A percentile compares a stretch with the other conserved stretches of the same genome.
Evolutionary conservation across 2,888 invertebrate genomes (phyloP).

Genomic region (Agrotis clavis): DNA sequence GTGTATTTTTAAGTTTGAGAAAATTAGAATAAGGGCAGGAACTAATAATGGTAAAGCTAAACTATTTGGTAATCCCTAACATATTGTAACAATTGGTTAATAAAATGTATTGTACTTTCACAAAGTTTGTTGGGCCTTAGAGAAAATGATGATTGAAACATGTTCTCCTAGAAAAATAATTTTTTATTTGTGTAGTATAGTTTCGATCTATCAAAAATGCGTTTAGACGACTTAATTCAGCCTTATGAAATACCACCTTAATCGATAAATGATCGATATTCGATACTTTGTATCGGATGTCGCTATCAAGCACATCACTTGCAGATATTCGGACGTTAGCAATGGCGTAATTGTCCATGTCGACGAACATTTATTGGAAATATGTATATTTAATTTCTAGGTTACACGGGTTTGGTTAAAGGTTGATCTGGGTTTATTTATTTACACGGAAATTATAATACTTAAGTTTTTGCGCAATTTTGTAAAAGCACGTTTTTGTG

Average conservation of each 20-base stretch:
- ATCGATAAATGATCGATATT: conserved; percentile 47
- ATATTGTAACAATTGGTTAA: no score
- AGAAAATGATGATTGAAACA: no score
- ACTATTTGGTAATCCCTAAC: no score
- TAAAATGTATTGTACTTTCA: no score
- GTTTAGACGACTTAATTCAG: neutral
- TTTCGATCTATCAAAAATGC: no score
- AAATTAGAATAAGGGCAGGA: no score
- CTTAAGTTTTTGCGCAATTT: neutral
- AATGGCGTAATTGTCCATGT: conserved; percentile 1
- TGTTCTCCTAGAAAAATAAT: no score
- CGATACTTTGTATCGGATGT: conserved; percentile 47
- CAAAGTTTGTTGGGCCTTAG: no score
- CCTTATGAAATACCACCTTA: neutral
- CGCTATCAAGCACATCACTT: conserved; percentile 39
- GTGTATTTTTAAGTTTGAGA: neutral
- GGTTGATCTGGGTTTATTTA: conserved; percentile 14
- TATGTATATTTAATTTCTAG: conserved; percentile 29
- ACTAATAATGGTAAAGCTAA: no score
- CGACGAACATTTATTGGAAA: conserved; percentile 8
- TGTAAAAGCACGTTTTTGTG: neutral
- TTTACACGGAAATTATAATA: conserved; percentile 4
- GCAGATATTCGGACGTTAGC: conserved; percentile 18
- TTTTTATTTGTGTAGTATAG: no score
- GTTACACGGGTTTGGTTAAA: conserved; percentile 31